Evolutionary conservation across 2,888 invertebrate species (phyloP), one percentile per base, ranked within the genome.

Genomic region (Salpingus planirostris): DNA sequence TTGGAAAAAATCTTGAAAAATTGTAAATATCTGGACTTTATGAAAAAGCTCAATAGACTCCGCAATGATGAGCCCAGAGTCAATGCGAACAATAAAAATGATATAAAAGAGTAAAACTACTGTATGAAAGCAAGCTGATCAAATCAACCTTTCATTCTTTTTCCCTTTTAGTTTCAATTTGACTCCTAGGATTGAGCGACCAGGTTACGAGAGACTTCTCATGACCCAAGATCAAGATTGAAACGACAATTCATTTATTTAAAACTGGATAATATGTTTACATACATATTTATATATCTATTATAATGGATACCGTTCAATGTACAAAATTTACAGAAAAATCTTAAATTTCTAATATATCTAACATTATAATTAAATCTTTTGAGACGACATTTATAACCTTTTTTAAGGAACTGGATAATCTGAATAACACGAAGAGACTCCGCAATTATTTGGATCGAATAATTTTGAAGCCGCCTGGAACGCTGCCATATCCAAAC

Each of bases 391-490:
- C n/a, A n/a, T n/a, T n/a, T n/a, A n/a, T n/a, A n/a, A n/a, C n/a
- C n/a, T n/a, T n/a, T n/a, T 27, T 43, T 43, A 51, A 31, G 47
- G 43, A 38, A 59, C 49, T 52, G 60, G 60, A 40, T 64, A 65
- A 40, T 65, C 65, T 2, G 52, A 41, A 36, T 64, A 65, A 37
- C 62, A 62, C 5, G 54, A 46, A 12, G 57, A 41, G 15, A 60
- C 56, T 7, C 56, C 52, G 39, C 59, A 60, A 29, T 52, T 54
- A 14, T 51, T 50, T 2, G 60, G 52, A 32, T 65, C 65, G 34
- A 65, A 65, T 4, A 65, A 45, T 49, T 64, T 62, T 2, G 60
- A 55, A 14, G 64, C 62, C 2, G 63, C 63, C 46, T 64, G 64
- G 36, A 64, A 64, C 3, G 64, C 59, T 5, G 55, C 51, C 60